Conservation (phyloP, 2,797 vertebrate genomes). For the Leptatherina wallacei region DNA sequence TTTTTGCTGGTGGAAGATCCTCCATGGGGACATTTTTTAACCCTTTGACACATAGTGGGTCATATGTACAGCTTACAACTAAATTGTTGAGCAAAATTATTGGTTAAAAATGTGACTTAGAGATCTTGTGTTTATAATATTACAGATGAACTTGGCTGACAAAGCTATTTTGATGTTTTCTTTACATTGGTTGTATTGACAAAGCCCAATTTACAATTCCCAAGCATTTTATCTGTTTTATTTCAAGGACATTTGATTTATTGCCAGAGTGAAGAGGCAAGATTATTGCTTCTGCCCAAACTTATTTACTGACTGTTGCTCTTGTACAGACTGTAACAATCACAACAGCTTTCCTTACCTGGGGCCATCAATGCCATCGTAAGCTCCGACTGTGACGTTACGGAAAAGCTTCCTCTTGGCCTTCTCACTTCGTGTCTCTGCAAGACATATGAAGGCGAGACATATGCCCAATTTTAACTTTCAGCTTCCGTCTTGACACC, state of each 20-base stretch:
- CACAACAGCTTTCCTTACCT: constrained; percentile 75
- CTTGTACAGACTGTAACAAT: not conserved
- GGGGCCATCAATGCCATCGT: constrained; percentile 91
- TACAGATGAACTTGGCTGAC: not conserved
- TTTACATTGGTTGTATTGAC: not conserved
- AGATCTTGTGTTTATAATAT: not conserved
- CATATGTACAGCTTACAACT: not conserved
- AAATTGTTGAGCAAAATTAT: not conserved
- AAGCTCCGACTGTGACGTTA: constrained; percentile 93
- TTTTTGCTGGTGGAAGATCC: not conserved
- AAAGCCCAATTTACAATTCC: not conserved
- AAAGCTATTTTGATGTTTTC: not conserved
- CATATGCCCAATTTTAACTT: constrained; percentile 37
- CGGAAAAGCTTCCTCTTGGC: constrained; percentile 91
- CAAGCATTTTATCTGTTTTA: not conserved
- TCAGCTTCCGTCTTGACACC: constrained; percentile 42
- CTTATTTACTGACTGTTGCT: not conserved
- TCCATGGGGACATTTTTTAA: not conserved
- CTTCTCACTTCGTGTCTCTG: constrained; percentile 88
- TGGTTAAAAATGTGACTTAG: not conserved
- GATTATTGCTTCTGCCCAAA: not conserved
- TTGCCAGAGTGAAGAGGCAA: not conserved
- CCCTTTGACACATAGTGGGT: not conserved
- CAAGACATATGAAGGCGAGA: constrained; percentile 55
- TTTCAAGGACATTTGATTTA: not conserved